Evolutionary conservation across 2,113 vertebrate species (phyloP).

Genomic region (Brachyhypopomus occidentalis): DNA sequence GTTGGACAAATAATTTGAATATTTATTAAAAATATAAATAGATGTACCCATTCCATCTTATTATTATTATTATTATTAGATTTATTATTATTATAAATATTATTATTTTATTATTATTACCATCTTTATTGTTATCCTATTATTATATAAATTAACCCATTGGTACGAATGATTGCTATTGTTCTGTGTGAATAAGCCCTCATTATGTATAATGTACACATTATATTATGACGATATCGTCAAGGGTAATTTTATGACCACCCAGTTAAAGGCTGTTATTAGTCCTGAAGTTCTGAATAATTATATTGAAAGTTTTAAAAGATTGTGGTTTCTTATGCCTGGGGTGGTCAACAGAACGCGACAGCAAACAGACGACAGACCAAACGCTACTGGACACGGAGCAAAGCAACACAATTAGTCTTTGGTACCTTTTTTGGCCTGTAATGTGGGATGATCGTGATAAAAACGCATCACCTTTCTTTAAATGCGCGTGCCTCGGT

Average conservation of each 20-base stretch:
- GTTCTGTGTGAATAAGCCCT: neutral
- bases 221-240: neutral
- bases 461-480: too few species aligned
- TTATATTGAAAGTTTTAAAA: neutral
- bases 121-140: too few species aligned
- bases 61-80: neutral
- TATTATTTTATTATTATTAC: neutral
- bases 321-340: neutral
- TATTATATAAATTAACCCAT: neutral
- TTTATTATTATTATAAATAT: neutral
- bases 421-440: too few species aligned
- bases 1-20: too few species aligned
- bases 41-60: neutral
- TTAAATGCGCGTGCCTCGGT: too few species aligned
- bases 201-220: too few species aligned
- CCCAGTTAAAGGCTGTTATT: neutral
- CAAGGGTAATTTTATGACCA: neutral
- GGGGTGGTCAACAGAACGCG: too few species aligned
- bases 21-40: neutral
- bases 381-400: too few species aligned
- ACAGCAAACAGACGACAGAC: too few species aligned
- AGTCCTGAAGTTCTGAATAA: neutral
- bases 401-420: too few species aligned
- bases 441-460: too few species aligned
- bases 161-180: constrained; percentile 8